Percentiles rank a stretch among this genome's conserved stretches.
These are phyloP conservation scores for Melanerpes aurifrons DNA, from an alignment of 2,113 vertebrate species.

Conservation along the genomic window DNA sequence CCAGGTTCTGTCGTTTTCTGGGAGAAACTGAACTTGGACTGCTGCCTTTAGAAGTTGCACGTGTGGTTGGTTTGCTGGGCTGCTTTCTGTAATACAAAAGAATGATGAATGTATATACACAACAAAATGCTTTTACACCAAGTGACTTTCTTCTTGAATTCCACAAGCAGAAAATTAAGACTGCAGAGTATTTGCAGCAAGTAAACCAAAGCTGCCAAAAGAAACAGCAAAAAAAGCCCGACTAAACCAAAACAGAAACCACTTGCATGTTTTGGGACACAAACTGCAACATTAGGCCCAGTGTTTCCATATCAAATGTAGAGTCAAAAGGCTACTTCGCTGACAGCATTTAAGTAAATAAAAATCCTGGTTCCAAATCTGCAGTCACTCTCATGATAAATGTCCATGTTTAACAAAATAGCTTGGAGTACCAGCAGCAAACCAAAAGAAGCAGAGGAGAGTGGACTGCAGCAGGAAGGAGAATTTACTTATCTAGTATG, in stretches of 20 bases:
- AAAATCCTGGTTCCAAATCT: not conserved
- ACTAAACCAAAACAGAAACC: too few relatives aligned
- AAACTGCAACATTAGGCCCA: not conserved
- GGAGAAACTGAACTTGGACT: slow-evolving; percentile 71
- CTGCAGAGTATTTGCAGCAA: not conserved
- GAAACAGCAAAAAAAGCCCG: not conserved
- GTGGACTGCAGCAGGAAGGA: not conserved
- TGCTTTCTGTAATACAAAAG: slow-evolving; percentile 75
- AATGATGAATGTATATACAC: not conserved
- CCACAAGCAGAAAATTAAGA: not conserved
- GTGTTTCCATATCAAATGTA: not conserved
- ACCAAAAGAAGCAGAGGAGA: not conserved
- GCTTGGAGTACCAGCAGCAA: not conserved
- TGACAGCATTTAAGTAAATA: not conserved
- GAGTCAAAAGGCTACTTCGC: not conserved
- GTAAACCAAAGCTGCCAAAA: not conserved
- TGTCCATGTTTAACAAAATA: not conserved
- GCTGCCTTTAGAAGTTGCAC: slow-evolving; percentile 76
- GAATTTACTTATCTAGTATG: not conserved
- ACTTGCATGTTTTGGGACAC: not conserved
- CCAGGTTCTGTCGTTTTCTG: slow-evolving; percentile 67
- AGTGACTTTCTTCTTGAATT: not conserved
- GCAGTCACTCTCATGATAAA: not conserved
- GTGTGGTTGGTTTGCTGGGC: slow-evolving; percentile 77
- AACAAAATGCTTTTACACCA: slow-evolving; percentile 10